Conservation (phyloP, 1,140 invertebrate genomes). For the Lucilia sericata region DNA sequence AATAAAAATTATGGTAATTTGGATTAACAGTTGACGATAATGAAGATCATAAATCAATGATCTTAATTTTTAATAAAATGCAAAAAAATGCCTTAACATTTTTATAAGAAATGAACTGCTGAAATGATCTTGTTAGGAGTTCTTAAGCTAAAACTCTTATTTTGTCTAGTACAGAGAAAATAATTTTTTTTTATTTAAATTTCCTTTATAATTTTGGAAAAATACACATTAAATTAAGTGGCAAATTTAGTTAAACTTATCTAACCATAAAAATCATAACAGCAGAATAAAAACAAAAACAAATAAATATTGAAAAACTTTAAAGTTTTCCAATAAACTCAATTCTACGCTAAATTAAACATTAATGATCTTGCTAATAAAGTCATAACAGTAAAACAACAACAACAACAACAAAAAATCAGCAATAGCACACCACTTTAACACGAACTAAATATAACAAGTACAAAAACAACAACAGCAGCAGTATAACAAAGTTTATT, state of each 20-base stretch:
- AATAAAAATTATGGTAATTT: conserved; percentile 14
- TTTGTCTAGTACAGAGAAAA: too few species aligned
- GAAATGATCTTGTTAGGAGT: too few species aligned
- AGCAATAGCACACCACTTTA: neutral
- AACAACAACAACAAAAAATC: neutral
- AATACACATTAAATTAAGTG: too few species aligned
- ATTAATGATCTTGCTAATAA: conserved; percentile 24
- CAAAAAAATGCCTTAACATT: neutral
- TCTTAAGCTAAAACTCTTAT: too few species aligned
- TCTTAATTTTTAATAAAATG: neutral
- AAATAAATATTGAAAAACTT: too few species aligned
- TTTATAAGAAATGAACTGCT: too few species aligned
- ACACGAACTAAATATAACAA: neutral
- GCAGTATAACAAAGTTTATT: neutral
- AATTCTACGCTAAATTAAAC: neutral
- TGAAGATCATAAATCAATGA: conserved; percentile 42
- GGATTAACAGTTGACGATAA: conserved; percentile 33
- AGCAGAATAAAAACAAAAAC: too few species aligned
- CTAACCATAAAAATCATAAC: too few species aligned
- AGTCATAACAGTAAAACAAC: neutral
- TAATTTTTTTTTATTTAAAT: too few species aligned
- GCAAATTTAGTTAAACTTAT: too few species aligned
- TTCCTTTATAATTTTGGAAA: too few species aligned
- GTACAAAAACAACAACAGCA: neutral
- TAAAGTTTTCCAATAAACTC: neutral